Evolutionary conservation across 2,888 invertebrate genomes (phyloP).

Genomic region (Agrilus biguttatus): DNA sequence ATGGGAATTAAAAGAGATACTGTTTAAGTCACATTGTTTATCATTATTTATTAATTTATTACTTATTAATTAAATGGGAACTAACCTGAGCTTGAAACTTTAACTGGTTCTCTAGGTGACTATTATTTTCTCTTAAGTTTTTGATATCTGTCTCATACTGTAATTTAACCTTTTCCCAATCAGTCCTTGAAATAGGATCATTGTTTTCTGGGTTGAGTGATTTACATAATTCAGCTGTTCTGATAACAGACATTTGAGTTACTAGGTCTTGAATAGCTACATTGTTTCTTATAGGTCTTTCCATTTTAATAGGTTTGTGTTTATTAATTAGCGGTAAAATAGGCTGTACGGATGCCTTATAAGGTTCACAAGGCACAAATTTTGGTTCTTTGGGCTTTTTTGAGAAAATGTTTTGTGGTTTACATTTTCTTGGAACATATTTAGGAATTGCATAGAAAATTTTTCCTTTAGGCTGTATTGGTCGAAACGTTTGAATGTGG

Average conservation of each 20-base stretch:
- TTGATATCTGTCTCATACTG: constrained; percentile 46
- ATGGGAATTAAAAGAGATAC: too few species aligned
- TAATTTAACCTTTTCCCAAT: constrained; percentile 35
- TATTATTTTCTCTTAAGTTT: constrained; percentile 51
- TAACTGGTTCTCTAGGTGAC: constrained; percentile 61
- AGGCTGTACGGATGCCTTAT: constrained; percentile 70
- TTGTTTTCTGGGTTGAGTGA: constrained; percentile 29
- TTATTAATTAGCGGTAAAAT: constrained; percentile 43
- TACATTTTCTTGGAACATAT: constrained; percentile 41
- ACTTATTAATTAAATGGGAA: background rate
- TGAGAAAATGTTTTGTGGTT: constrained; percentile 36
- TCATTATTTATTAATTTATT: too few species aligned
- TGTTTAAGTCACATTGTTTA: too few species aligned
- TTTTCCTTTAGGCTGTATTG: constrained; percentile 35
- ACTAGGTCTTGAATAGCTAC: constrained; percentile 44
- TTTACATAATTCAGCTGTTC: constrained; percentile 45
- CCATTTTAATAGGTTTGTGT: constrained; percentile 12
- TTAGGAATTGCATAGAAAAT: constrained; percentile 48
- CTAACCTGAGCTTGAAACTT: constrained; percentile 69
- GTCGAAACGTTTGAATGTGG: constrained; percentile 19
- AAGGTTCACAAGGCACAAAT: constrained; percentile 81
- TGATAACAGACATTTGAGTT: constrained; percentile 55
- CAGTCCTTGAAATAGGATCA: constrained; percentile 22
- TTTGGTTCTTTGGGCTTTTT: constrained; percentile 53
- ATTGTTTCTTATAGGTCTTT: constrained; percentile 26